phyloP scores from a whole-genome alignment of 1,140 invertebrate species.

The Platorchestia sp. region DNA sequence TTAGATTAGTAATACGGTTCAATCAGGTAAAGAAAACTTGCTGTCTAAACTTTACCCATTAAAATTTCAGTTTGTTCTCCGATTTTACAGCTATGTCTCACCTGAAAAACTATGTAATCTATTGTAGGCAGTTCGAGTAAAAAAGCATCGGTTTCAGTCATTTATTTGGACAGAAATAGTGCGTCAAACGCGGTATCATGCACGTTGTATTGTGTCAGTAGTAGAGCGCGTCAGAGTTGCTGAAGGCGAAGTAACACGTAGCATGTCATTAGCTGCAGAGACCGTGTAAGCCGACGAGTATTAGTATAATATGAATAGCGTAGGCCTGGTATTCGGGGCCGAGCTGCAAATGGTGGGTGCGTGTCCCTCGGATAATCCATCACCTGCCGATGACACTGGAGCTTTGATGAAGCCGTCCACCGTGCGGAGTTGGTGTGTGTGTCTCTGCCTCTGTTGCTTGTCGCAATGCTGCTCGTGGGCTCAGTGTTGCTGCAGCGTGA shows the following conservation, averaged over 20 bases:
- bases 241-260: background rate
- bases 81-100: background rate
- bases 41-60: background rate
- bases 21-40: background rate
- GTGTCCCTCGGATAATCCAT: constrained; percentile 6
- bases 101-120: background rate
- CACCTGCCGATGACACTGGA: background rate
- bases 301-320: background rate
- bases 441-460: background rate
- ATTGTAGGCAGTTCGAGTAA: background rate
- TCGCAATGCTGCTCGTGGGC: background rate
- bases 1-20: background rate
- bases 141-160: background rate
- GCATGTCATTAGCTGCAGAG: background rate
- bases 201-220: background rate
- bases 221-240: background rate
- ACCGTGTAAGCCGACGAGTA: background rate
- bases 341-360: background rate
- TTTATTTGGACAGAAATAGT: background rate
- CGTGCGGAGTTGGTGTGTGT: background rate
- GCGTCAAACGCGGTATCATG: background rate
- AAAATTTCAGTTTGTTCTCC: too few relatives aligned
- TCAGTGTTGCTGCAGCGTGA: background rate
- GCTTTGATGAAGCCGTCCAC: background rate
- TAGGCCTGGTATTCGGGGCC: background rate